Percentiles rank a stretch among this genome's conserved stretches.
These are phyloP conservation scores for Gambusia holbrooki DNA, from an alignment of 2,113 vertebrate species.

Conservation along the genomic window DNA sequence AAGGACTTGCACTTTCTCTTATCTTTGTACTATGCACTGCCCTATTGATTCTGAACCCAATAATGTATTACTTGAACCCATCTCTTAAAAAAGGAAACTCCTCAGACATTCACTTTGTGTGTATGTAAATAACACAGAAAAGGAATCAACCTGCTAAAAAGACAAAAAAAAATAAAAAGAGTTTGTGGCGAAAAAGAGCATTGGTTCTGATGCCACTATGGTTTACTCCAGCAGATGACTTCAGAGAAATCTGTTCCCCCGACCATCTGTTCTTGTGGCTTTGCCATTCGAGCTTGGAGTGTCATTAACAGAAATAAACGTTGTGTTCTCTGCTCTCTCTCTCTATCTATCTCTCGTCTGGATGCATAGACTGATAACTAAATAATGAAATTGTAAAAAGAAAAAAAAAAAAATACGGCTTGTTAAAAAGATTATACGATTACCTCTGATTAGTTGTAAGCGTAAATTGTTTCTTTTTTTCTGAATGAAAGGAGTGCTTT, in stretches of 20 bases:
- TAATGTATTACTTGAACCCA: slow-evolving; percentile 98
- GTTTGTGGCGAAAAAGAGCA: slow-evolving; percentile 81
- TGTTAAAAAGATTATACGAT: slow-evolving; percentile 98
- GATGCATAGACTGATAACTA: slow-evolving; percentile 98
- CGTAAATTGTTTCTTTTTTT: slow-evolving; percentile 90
- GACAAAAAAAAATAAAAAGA: slow-evolving; percentile 74
- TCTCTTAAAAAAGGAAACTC: slow-evolving; percentile 84
- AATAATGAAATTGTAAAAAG: slow-evolving; percentile 84
- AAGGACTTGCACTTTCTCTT: slow-evolving; percentile 99
- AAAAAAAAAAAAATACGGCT: slow-evolving; percentile 81
- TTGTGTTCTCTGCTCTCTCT: slow-evolving; percentile 98
- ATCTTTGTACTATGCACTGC: slow-evolving; percentile 99
- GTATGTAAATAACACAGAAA: slow-evolving; percentile 94
- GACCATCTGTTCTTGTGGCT: slow-evolving; percentile 93
- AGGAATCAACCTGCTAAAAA: slow-evolving; percentile 67
- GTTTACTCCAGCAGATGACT: slow-evolving; percentile 91
- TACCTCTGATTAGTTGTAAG: slow-evolving; percentile 99
- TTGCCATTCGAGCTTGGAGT: slow-evolving; percentile 96
- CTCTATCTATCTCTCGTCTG: slow-evolving; percentile 93
- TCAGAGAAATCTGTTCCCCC: slow-evolving; percentile 80
- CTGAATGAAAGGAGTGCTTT: slow-evolving; percentile 99
- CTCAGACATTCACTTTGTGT: slow-evolving; percentile 90
- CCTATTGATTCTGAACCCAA: slow-evolving; percentile 99
- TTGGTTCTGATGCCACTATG: slow-evolving; percentile 82
- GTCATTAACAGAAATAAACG: slow-evolving; percentile 95